Evolutionary conservation across 1,140 invertebrate genomes (phyloP).

Genomic region (Gryllus bimaculatus): DNA sequence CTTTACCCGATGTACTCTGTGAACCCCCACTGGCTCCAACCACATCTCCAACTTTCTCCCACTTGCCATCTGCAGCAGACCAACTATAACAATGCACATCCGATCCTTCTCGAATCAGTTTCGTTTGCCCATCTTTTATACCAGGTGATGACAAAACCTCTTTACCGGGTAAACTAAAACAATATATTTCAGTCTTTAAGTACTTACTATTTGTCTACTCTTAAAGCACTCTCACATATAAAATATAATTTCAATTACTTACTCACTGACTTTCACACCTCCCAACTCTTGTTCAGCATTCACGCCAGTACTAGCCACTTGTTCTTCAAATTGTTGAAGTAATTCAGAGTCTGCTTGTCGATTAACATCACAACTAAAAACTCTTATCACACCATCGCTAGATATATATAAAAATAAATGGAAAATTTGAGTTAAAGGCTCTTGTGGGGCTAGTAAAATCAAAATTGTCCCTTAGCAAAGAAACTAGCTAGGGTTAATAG

Average conservation of each 20-base stretch:
- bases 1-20: conserved; percentile 57
- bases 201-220: too few relatives aligned
- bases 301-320: conserved; percentile 51
- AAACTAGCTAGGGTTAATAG: too few relatives aligned
- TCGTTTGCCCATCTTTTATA: conserved; percentile 72
- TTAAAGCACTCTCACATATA: too few relatives aligned
- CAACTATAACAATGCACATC: conserved; percentile 71
- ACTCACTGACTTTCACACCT: conserved; percentile 74
- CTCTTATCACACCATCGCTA: conserved; percentile 76
- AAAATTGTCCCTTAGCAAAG: background rate
- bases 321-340: conserved; percentile 59
- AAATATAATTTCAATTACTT: conserved; percentile 29
- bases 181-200: background rate
- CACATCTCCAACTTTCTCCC: conserved; percentile 85
- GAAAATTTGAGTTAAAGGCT: background rate
- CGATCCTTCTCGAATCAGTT: conserved; percentile 66
- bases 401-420: conserved; percentile 23
- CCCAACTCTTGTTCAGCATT: conserved; percentile 58
- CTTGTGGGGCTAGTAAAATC: background rate
- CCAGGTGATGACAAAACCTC: conserved; percentile 69
- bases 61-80: conserved; percentile 57
- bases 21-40: conserved; percentile 63
- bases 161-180: conserved; percentile 61
- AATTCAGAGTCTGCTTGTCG: conserved; percentile 53
- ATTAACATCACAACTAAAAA: conserved; percentile 65